These are phyloP conservation scores for Patella caerulea DNA, from an alignment of 2,888 invertebrate species.

Conservation along the genomic window DNA sequence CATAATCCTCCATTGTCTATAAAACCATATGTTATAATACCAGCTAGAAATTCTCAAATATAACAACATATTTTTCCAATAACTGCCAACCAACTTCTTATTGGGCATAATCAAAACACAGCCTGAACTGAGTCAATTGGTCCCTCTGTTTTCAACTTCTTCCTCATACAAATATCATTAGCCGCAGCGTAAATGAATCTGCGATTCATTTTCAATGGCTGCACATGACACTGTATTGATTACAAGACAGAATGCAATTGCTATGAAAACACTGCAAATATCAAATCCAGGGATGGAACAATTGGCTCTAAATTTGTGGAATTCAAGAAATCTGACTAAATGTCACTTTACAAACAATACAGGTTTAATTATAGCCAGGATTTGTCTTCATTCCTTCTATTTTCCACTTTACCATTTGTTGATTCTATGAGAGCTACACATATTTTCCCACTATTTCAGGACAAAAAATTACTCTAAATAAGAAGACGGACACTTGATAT, in stretches of 20 bases:
- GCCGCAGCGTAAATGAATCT: slow-evolving; percentile 22
- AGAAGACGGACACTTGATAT: slow-evolving; percentile 1
- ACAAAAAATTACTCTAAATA: background rate
- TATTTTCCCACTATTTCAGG: background rate
- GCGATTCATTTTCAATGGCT: slow-evolving; percentile 22
- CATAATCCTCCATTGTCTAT: slow-evolving; percentile 7
- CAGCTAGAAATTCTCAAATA: slow-evolving; percentile 14
- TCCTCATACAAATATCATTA: slow-evolving; percentile 23
- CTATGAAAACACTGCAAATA: slow-evolving; percentile 20
- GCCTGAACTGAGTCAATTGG: slow-evolving; percentile 16
- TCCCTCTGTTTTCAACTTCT: slow-evolving; percentile 9
- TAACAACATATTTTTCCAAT: slow-evolving; percentile 22
- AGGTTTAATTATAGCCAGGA: slow-evolving; percentile 8
- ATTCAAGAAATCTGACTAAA: slow-evolving; percentile 13
- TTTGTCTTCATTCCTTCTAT: slow-evolving; percentile 1
- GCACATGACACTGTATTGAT: slow-evolving; percentile 24
- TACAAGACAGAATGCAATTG: slow-evolving; percentile 11
- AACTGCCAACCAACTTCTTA: slow-evolving; percentile 25
- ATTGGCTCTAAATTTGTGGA: slow-evolving; percentile 14
- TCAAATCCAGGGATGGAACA: slow-evolving; percentile 13
- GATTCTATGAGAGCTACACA: background rate
- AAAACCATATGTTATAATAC: slow-evolving; percentile 8
- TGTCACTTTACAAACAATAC: slow-evolving; percentile 11
- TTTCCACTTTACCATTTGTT: slow-evolving; percentile 1
- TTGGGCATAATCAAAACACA: slow-evolving; percentile 22